Evolutionary conservation across 2,113 vertebrate species (phyloP).

Genomic region (Lichenostomus cassidix): DNA sequence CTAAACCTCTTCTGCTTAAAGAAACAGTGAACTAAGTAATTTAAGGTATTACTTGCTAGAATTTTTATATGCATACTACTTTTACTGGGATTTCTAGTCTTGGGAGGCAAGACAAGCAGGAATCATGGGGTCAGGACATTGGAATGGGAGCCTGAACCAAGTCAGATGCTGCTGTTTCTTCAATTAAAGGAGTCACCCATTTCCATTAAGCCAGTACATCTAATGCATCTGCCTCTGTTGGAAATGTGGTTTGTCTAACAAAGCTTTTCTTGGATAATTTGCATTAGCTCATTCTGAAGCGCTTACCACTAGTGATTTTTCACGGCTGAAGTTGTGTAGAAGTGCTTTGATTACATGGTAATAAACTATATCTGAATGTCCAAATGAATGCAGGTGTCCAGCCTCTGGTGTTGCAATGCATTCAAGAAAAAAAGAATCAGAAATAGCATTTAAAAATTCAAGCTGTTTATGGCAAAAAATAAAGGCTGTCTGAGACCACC

Average conservation of each 20-base stretch:
- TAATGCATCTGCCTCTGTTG: background rate
- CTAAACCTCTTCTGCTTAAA: background rate
- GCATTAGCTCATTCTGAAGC: background rate
- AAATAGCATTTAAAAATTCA: background rate
- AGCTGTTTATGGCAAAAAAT: background rate
- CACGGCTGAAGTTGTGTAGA: background rate
- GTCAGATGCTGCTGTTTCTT: background rate
- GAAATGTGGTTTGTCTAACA: background rate
- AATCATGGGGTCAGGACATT: background rate
- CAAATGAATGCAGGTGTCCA: background rate
- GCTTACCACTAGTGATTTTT: background rate
- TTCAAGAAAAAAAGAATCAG: background rate
- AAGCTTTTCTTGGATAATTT: background rate
- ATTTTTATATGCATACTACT: background rate
- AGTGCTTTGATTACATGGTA: background rate
- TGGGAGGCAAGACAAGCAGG: background rate
- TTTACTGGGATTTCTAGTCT: background rate
- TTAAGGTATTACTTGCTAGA: background rate
- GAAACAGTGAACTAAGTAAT: background rate
- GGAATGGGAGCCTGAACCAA: rapidly evolving
- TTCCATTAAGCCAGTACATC: background rate
- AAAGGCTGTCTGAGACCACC: background rate
- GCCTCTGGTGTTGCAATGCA: background rate
- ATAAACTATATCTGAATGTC: background rate
- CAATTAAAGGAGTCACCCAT: background rate